Percentiles rank a stretch among this genome's conserved stretches.
These are phyloP conservation scores for Spondyliosoma cantharus DNA, from an alignment of 2,797 vertebrate species.

Conservation along the genomic window DNA sequence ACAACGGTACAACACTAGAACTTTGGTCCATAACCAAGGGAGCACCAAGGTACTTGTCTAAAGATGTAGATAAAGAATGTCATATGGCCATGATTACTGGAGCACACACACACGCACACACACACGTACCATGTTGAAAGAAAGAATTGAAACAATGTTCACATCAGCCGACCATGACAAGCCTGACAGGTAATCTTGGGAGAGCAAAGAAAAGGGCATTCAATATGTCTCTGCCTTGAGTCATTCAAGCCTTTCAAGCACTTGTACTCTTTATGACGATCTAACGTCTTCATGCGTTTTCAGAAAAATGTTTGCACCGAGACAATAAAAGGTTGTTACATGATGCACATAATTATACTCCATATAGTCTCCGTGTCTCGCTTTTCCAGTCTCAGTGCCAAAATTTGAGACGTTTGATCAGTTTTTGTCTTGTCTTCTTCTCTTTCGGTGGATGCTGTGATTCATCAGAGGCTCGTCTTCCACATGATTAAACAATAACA, in stretches of 20 bases:
- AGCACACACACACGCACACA: neutral
- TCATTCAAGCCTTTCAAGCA: slow-evolving; percentile 5
- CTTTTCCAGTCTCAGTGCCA: slow-evolving; percentile 2
- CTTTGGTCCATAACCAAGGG: slow-evolving; percentile 34
- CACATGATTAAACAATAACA: slow-evolving; percentile 44
- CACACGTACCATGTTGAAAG: slow-evolving; percentile 26
- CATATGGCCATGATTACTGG: slow-evolving; percentile 51
- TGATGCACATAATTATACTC: neutral
- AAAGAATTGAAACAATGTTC: slow-evolving; percentile 66
- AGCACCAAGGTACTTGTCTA: slow-evolving; percentile 40
- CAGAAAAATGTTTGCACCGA: neutral
- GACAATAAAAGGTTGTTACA: slow-evolving; percentile 16
- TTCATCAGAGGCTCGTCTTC: slow-evolving; percentile 42
- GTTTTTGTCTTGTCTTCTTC: slow-evolving; percentile 15
- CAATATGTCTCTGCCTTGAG: slow-evolving; percentile 49
- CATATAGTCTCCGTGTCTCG: neutral
- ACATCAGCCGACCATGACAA: slow-evolving; percentile 68
- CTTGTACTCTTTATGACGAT: neutral
- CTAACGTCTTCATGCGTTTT: neutral
- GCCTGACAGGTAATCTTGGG: slow-evolving; percentile 72
- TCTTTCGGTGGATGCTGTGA: slow-evolving; percentile 18
- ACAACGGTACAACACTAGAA: slow-evolving; percentile 3
- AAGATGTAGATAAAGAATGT: slow-evolving; percentile 67
- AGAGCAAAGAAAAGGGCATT: slow-evolving; percentile 76
- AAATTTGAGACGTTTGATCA: slow-evolving; percentile 34